Evolutionary conservation across 2,113 vertebrate genomes (phyloP).

Genomic region (Sphyrna mokarran): DNA sequence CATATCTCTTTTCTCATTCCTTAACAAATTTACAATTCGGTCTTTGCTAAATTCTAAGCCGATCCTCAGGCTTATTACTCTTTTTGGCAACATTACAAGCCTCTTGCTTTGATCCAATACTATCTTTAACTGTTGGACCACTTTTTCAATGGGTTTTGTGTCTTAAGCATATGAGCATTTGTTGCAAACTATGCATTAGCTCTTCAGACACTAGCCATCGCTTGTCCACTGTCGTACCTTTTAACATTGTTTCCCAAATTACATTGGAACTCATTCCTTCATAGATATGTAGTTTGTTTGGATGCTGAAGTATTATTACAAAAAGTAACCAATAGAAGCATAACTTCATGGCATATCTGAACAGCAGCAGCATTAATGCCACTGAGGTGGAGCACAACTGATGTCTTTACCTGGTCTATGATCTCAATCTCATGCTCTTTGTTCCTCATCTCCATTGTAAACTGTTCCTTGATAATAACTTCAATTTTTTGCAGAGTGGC

Average conservation of each 20-base stretch:
- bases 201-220: neutral
- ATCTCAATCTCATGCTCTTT: conserved; percentile 98
- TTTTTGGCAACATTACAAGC: neutral
- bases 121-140: neutral
- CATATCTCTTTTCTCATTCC: neutral
- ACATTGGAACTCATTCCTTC: neutral
- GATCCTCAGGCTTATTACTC: too few species aligned
- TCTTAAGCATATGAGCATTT: neutral
- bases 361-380: neutral
- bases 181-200: neutral
- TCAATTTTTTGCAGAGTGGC: conserved; percentile 92
- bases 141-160: neutral
- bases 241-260: too few species aligned
- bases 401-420: conserved; percentile 80
- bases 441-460: conserved; percentile 93
- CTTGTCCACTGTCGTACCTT: neutral
- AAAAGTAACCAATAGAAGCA: neutral
- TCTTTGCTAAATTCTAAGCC: neutral
- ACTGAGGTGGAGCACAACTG: neutral
- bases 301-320: neutral
- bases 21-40: neutral
- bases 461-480: conserved; percentile 89
- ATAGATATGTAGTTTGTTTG: neutral
- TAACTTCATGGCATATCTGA: neutral
- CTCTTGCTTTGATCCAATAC: neutral